phyloP scores from a whole-genome alignment of 2,888 invertebrate genomes.

The Chesias legatella region DNA sequence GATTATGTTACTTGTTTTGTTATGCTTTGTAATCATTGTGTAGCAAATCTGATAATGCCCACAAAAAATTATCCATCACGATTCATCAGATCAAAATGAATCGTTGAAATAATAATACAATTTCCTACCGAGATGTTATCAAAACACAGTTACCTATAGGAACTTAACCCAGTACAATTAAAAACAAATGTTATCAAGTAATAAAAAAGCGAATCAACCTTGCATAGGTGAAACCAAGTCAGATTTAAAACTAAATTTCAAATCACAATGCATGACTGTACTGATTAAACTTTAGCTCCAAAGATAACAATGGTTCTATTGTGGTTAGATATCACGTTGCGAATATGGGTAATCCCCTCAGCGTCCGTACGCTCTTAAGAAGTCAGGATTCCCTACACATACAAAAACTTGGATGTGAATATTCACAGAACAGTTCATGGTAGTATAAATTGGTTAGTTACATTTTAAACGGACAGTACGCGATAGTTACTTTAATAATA shows the following conservation, averaged over 20 bases:
- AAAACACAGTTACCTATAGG: background rate
- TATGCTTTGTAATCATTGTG: no score
- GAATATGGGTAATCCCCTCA: slow-evolving; percentile 6
- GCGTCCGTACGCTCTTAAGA: slow-evolving; percentile 1
- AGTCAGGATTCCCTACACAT: slow-evolving; percentile 5
- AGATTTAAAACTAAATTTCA: background rate
- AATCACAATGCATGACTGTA: slow-evolving; percentile 1
- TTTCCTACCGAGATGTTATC: slow-evolving; percentile 1
- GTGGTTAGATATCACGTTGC: slow-evolving; percentile 10
- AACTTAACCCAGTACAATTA: no score
- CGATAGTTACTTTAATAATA: no score
- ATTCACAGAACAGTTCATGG: background rate
- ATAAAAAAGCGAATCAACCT: no score
- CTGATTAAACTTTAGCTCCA: slow-evolving; percentile 11
- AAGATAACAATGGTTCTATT: slow-evolving; percentile 12
- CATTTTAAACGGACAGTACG: background rate
- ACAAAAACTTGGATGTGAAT: slow-evolving; percentile 1
- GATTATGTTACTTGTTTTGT: no score
- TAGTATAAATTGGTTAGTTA: slow-evolving; percentile 3
- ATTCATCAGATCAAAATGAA: no score
- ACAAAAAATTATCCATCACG: no score
- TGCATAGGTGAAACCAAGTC: background rate
- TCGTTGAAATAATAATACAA: slow-evolving; percentile 5
- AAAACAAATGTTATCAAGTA: no score
- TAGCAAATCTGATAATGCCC: no score